A percentile compares a stretch with the other conserved stretches of the same genome.
phyloP scores from a whole-genome alignment of 1,140 invertebrate species.

The Saccostrea glomerata region DNA sequence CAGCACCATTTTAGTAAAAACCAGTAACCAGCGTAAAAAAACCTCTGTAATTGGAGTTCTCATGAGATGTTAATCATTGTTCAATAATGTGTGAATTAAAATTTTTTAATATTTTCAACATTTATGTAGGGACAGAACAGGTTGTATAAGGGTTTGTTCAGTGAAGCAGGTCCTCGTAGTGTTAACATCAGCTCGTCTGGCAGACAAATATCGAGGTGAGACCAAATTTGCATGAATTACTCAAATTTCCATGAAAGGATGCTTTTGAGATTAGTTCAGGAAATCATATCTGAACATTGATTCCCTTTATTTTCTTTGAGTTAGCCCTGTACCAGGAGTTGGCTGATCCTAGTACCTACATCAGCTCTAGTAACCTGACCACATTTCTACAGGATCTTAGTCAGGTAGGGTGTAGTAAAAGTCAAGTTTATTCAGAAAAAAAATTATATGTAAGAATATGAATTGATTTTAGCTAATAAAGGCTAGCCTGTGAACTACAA shows the following conservation, averaged over 20 bases:
- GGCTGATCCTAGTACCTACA: conserved; percentile 85
- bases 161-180: conserved; percentile 84
- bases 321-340: conserved; percentile 82
- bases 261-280: background rate
- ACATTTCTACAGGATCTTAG: conserved; percentile 79
- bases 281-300: background rate
- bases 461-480: background rate
- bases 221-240: background rate
- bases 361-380: conserved; percentile 82
- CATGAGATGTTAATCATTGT: too few species aligned
- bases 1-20: too few species aligned
- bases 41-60: too few species aligned
- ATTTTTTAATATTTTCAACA: too few species aligned
- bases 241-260: background rate
- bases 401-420: conserved; percentile 60
- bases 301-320: conserved; percentile 42
- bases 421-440: background rate
- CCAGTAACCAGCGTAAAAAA: too few species aligned
- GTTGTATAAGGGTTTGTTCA: conserved; percentile 81
- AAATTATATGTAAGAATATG: background rate
- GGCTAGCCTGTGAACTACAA: background rate
- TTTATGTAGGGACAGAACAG: conserved; percentile 77
- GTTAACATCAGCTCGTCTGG: conserved; percentile 82
- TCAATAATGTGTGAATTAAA: too few species aligned
- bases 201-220: conserved; percentile 83